phyloP scores from a whole-genome alignment of 2,888 invertebrate genomes.

The Chymomyza fuscimana region DNA sequence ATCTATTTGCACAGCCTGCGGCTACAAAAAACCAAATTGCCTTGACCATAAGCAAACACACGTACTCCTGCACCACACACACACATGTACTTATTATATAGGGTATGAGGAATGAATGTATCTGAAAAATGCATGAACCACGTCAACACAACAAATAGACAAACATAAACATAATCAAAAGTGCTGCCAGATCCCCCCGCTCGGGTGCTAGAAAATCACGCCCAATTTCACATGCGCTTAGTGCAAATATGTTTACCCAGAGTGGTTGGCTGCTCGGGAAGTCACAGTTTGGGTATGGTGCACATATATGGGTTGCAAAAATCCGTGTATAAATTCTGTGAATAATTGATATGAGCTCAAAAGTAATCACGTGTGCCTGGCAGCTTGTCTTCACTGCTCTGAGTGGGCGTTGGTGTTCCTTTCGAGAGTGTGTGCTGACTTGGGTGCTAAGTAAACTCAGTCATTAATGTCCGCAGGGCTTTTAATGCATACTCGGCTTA shows the following conservation, averaged over 20 bases:
- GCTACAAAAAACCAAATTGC: constrained; percentile 68
- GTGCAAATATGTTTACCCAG: constrained; percentile 59
- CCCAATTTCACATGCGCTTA: constrained; percentile 72
- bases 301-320: constrained; percentile 42
- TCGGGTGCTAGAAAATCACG: constrained; percentile 65
- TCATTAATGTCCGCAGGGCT: constrained; percentile 56
- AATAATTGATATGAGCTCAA: constrained; percentile 66
- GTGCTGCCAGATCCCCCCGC: constrained; percentile 31
- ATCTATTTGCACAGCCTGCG: constrained; percentile 54
- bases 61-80: not conserved
- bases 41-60: constrained; percentile 71
- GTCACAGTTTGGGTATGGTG: not conserved
- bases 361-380: constrained; percentile 43
- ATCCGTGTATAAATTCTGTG: constrained; percentile 64
- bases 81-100: not conserved
- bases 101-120: not conserved
- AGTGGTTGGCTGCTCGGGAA: constrained; percentile 24
- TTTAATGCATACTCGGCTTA: not conserved
- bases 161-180: constrained; percentile 74
- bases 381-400: constrained; percentile 8
- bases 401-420: not conserved
- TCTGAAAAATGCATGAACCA: constrained; percentile 68
- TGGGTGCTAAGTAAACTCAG: constrained; percentile 52
- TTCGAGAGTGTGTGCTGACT: constrained; percentile 26
- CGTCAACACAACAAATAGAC: constrained; percentile 61